Percentiles rank a stretch among this genome's conserved stretches.
Evolutionary conservation across 2,797 vertebrate genomes (phyloP).

Genomic region (Neomorphus geoffroyi): DNA sequence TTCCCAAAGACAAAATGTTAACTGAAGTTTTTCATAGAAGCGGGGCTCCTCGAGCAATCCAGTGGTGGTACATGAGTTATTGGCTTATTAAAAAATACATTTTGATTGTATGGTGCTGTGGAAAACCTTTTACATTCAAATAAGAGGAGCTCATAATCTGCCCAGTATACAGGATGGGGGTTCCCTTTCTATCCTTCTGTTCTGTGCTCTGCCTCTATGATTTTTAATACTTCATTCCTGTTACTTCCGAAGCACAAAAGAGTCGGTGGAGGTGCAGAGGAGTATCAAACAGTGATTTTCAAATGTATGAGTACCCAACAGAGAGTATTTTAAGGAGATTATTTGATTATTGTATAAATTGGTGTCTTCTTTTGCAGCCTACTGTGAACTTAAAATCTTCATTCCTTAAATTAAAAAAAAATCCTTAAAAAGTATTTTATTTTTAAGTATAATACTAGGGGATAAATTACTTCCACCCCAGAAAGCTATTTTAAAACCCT

Average conservation of each 20-base stretch:
- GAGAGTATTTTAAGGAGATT: conserved; percentile 6
- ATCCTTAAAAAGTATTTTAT: neutral
- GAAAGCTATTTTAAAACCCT: conserved; percentile 22
- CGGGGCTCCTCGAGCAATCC: neutral
- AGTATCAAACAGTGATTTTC: neutral
- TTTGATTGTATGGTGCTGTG: neutral
- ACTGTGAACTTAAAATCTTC: neutral
- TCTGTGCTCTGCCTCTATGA: neutral
- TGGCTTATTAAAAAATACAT: neutral
- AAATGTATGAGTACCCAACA: neutral
- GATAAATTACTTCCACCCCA: neutral
- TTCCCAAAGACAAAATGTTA: neutral
- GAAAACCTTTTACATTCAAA: neutral
- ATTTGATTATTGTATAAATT: conserved; percentile 37
- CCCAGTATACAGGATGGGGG: neutral
- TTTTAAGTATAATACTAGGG: conserved; percentile 17
- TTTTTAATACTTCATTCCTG: neutral
- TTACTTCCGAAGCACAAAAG: neutral
- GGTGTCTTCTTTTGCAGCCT: neutral
- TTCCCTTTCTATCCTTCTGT: neutral
- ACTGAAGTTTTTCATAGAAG: neutral
- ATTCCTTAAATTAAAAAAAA: neutral
- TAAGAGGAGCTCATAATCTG: neutral
- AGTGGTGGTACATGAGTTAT: neutral
- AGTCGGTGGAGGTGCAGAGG: fast-evolving